Conservation (phyloP, 2,888 invertebrate genomes). For the Torymus auratus region DNA sequence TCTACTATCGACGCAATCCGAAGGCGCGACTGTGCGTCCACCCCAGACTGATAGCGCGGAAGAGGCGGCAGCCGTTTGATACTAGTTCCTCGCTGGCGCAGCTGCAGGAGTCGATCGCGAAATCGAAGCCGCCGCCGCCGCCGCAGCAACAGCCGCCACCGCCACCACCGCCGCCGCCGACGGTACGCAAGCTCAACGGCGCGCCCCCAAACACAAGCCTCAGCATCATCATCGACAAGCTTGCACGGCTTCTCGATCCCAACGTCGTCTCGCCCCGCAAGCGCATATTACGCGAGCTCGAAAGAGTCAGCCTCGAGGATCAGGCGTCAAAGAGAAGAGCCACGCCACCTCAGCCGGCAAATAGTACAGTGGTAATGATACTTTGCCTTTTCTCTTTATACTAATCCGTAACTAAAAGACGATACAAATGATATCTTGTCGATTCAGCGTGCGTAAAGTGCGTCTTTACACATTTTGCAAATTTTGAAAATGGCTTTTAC, state of each 20-base stretch:
- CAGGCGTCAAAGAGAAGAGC: slow-evolving; percentile 80
- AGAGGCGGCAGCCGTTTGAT: slow-evolving; percentile 84
- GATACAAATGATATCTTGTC: too few species aligned
- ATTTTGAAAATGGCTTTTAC: too few species aligned
- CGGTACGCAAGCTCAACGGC: slow-evolving; percentile 14
- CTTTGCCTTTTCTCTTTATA: neutral
- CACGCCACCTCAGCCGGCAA: slow-evolving; percentile 71
- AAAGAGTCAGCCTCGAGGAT: slow-evolving; percentile 85
- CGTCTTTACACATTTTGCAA: too few species aligned
- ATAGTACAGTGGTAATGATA: slow-evolving; percentile 38
- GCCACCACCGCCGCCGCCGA: neutral
- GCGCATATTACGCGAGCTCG: slow-evolving; percentile 88
- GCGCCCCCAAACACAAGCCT: slow-evolving; percentile 68
- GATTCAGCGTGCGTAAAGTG: too few species aligned
- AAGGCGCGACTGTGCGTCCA: slow-evolving; percentile 75
- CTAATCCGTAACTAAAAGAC: too few species aligned
- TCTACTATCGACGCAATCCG: slow-evolving; percentile 83
- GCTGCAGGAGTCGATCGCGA: slow-evolving; percentile 62
- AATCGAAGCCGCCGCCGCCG: slow-evolving; percentile 58
- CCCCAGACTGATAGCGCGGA: slow-evolving; percentile 78
- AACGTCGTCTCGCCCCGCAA: slow-evolving; percentile 89
- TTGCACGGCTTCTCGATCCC: slow-evolving; percentile 74
- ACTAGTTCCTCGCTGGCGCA: slow-evolving; percentile 67
- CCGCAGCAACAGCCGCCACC: slow-evolving; percentile 14
- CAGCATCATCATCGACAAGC: slow-evolving; percentile 72